Percentiles rank a stretch among this genome's conserved stretches.
Conservation (phyloP, 2,888 invertebrate species). For the Leucophenga maculata region DNA sequence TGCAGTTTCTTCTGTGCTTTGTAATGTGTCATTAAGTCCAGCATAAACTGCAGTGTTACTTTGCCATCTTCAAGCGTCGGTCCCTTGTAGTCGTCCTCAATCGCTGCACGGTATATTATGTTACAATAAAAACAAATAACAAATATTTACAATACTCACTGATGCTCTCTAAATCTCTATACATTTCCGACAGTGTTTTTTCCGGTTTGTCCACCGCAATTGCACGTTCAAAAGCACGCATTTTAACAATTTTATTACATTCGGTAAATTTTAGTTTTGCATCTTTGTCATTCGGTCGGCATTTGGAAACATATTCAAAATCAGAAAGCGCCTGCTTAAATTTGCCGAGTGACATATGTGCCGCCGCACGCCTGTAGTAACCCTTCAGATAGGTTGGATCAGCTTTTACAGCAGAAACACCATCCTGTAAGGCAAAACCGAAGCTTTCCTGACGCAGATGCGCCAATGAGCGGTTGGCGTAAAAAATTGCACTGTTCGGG, state of each 20-base stretch:
- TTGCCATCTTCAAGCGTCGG: constrained; percentile 90
- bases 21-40: constrained; percentile 90
- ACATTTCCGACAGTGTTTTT: constrained; percentile 88
- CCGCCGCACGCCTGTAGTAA: constrained; percentile 96
- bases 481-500: constrained; percentile 88
- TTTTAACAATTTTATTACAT: constrained; percentile 96
- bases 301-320: constrained; percentile 95
- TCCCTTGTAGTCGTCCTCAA: constrained; percentile 95
- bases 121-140: background rate
- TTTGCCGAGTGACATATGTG: constrained; percentile 97
- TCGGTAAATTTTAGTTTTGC: constrained; percentile 92
- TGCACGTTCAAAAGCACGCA: constrained; percentile 96
- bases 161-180: constrained; percentile 89
- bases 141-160: constrained; percentile 74
- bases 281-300: constrained; percentile 93
- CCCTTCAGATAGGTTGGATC: constrained; percentile 95
- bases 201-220: constrained; percentile 93
- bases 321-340: constrained; percentile 96
- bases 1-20: constrained; percentile 94
- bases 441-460: constrained; percentile 95
- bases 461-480: constrained; percentile 95
- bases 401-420: constrained; percentile 89
- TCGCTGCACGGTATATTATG: constrained; percentile 76
- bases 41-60: constrained; percentile 91
- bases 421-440: constrained; percentile 94